A percentile compares a stretch with the other conserved stretches of the same genome.
Conservation (phyloP, 2,888 invertebrate species). For the Doris montereyensis region DNA sequence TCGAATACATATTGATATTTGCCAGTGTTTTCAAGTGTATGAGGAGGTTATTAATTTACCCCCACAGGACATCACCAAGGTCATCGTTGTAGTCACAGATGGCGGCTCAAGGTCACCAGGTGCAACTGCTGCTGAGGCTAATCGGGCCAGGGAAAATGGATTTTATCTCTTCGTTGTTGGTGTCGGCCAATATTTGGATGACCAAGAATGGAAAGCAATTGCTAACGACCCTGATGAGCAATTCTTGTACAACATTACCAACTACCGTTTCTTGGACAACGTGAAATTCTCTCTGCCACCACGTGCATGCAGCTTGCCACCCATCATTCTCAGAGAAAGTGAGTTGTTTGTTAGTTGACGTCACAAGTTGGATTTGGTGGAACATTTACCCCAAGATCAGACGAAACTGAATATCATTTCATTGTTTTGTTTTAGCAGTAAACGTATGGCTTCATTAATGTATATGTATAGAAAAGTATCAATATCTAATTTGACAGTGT, state of each 20-base stretch:
- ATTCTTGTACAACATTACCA: constrained; percentile 65
- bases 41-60: no score
- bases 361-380: not conserved
- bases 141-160: constrained; percentile 49
- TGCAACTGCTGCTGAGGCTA: constrained; percentile 42
- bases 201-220: constrained; percentile 60
- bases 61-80: constrained; percentile 44
- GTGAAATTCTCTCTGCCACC: constrained; percentile 39
- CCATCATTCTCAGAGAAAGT: constrained; percentile 40
- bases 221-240: constrained; percentile 63
- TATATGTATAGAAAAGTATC: no score
- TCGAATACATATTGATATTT: no score
- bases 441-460: no score
- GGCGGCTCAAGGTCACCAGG: constrained; percentile 46
- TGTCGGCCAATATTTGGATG: constrained; percentile 62
- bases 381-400: no score
- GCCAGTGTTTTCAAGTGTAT: no score
- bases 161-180: constrained; percentile 68
- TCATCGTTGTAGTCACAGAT: constrained; percentile 49
- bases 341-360: not conserved
- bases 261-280: constrained; percentile 59
- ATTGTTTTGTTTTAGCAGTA: not conserved
- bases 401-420: not conserved
- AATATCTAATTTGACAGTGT: no score
- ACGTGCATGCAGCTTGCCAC: constrained; percentile 45